Conservation (phyloP, 2,113 vertebrate genomes). For the Solea solea region DNA sequence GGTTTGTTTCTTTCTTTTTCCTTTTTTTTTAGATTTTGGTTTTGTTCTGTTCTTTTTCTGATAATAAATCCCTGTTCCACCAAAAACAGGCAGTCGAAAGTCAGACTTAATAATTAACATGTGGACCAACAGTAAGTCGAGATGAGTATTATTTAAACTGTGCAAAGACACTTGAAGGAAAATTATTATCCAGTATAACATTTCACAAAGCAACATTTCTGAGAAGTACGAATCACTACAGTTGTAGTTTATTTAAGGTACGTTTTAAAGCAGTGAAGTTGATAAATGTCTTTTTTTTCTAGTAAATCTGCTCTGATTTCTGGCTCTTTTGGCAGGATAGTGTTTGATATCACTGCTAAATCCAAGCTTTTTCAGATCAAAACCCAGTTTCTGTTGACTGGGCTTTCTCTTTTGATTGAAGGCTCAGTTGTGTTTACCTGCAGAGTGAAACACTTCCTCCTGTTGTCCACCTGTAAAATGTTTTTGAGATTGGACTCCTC, state of each 20-base stretch:
- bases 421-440: background rate
- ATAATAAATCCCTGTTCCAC: background rate
- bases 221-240: conserved; percentile 1
- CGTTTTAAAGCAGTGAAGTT: background rate
- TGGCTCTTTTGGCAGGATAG: background rate
- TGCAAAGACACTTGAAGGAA: conserved; percentile 5
- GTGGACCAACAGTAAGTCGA: conserved; percentile 34
- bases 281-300: background rate
- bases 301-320: conserved; percentile 3
- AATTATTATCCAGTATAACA: background rate
- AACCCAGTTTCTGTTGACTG: background rate
- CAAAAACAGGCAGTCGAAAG: background rate
- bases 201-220: conserved; percentile 26
- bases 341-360: background rate
- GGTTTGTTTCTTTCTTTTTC: conserved; percentile 84
- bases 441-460: background rate
- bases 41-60: conserved; percentile 33
- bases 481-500: background rate
- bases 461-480: background rate
- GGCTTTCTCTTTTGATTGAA: background rate
- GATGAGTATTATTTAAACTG: background rate
- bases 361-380: background rate
- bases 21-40: conserved; percentile 21
- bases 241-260: background rate
- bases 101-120: background rate